phyloP scores from a whole-genome alignment of 2,113 vertebrate genomes.

The Tonatia bakeri region DNA sequence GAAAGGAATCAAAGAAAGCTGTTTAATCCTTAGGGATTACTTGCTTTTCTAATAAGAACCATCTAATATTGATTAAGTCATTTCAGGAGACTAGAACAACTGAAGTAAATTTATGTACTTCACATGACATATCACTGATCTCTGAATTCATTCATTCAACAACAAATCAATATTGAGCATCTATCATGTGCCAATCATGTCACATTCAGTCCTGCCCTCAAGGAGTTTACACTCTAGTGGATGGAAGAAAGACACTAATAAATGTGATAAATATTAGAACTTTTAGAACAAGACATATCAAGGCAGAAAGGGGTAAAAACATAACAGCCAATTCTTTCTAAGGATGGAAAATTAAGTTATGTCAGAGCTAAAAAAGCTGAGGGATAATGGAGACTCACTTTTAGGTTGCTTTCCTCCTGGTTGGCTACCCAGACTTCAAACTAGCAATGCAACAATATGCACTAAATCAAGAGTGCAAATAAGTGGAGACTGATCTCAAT shows the following conservation, averaged over 20 bases:
- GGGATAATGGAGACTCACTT: neutral
- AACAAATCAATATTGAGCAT: neutral
- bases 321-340: neutral
- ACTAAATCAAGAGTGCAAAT: neutral
- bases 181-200: neutral
- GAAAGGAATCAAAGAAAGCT: neutral
- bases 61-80: neutral
- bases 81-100: neutral
- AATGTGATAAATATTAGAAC: neutral
- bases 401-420: neutral
- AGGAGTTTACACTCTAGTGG: neutral
- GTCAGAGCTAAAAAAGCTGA: neutral
- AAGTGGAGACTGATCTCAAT: neutral
- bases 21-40: neutral
- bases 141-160: neutral
- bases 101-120: slow-evolving; percentile 7
- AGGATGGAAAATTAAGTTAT: neutral
- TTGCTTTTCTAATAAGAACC: slow-evolving; percentile 11
- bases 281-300: neutral
- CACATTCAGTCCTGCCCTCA: neutral
- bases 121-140: neutral
- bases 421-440: neutral
- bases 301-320: neutral
- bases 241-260: neutral
- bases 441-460: neutral